Base-by-base conservation (phyloP, 2,797 vertebrate genomes). In the Picus viridis region DNA sequence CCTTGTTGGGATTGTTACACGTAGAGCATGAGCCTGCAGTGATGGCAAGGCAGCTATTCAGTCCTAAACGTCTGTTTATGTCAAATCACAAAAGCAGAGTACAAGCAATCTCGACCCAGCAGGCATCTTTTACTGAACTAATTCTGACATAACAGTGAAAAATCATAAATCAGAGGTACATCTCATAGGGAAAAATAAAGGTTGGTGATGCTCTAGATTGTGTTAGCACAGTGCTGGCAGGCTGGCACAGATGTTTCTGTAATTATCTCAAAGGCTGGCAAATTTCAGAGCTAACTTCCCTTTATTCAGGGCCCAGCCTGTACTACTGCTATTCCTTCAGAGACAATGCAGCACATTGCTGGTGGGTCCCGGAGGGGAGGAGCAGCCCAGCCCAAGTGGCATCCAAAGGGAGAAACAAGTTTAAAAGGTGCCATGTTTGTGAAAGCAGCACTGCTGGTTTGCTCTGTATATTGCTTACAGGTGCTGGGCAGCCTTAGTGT, bases 51-150 rank as follows among this genome's bases (percentile, higher is more conserved):
- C 71, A 87, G 57, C n/a, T 69, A 77, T 86, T 89, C 85, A 75
- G 68, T 85, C 61, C 79, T 70, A 67, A 94, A 65, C 4, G 26
- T 51, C 72, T 86, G 89, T 86, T 96, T 94, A 90, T 68, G 56
- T 87, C 68, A 93, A 96, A 89, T 89, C 95, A 95, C 80, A 89
- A 90, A 86, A 90, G 68, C 90, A 79, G 6, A 67, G 62, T 47
- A 78, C 78, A 79, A 83, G 86, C 85, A 93, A 53, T 82, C 95
- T 73, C 80, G 68, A 82, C 58, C 53, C 41, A 67, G 72, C 77
- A 58, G 59, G 76, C 36, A 39, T 54, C 59, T 87, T 91, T 70
- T 7, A 88, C 74, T 74, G 81, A 89, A 83, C 71, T 88, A 88
- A 86, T 95, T 95, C 92, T 89, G 79, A 80, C 79, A 67, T 27